Conservation (phyloP, 1,140 invertebrate species). For the Halesus radiatus region DNA sequence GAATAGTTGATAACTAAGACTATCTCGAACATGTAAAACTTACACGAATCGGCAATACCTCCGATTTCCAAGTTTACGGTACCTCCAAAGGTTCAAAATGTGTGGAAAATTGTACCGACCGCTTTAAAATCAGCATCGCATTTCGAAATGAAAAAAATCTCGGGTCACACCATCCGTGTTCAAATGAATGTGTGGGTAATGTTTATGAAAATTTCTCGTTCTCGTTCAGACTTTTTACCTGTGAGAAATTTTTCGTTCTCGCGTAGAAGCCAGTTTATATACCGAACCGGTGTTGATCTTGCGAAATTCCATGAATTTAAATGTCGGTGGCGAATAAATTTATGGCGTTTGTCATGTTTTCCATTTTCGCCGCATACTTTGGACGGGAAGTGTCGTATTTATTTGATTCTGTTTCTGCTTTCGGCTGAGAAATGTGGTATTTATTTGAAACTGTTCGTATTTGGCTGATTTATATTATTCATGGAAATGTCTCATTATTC, state of each 20-base stretch:
- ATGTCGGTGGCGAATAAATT: constrained; percentile 50
- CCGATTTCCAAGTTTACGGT: too few relatives aligned
- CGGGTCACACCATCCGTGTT: too few relatives aligned
- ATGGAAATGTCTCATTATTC: constrained; percentile 9
- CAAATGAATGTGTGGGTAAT: too few relatives aligned
- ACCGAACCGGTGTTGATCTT: constrained; percentile 46
- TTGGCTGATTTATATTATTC: constrained; percentile 20
- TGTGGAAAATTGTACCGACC: too few relatives aligned
- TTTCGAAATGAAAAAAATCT: not conserved
- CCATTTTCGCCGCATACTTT: constrained; percentile 29
- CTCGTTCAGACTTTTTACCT: constrained; percentile 11
- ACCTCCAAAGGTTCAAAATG: too few relatives aligned
- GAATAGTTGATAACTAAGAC: too few relatives aligned
- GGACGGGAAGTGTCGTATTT: constrained; percentile 6
- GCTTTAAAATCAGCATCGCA: too few relatives aligned
- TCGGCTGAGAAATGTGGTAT: too few relatives aligned
- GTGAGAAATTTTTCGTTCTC: not conserved
- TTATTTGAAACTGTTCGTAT: not conserved
- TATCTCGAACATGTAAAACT: too few relatives aligned
- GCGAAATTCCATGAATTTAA: constrained; percentile 50
- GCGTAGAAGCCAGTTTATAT: not conserved
- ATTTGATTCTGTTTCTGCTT: constrained; percentile 1
- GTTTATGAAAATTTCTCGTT: too few relatives aligned
- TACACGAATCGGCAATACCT: too few relatives aligned
- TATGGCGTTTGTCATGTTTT: constrained; percentile 43